Percentiles rank a stretch among this genome's conserved stretches.
These are phyloP conservation scores for Pomatostomus ruficeps DNA, from an alignment of 2,113 vertebrate genomes.

Conservation along the genomic window DNA sequence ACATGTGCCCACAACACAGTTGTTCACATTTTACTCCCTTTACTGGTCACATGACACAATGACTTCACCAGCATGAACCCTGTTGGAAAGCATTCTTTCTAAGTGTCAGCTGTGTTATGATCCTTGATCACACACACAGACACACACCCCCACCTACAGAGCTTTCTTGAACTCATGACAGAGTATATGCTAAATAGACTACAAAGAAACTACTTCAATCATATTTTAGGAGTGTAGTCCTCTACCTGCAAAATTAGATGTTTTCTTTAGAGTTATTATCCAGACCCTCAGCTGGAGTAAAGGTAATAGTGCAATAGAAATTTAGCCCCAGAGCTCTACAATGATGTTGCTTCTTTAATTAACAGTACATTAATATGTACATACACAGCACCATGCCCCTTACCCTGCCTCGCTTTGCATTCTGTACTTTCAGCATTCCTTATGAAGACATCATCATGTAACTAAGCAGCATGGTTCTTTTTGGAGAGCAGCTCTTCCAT, in stretches of 20 bases:
- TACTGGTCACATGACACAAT: neutral
- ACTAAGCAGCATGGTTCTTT: neutral
- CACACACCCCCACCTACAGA: neutral
- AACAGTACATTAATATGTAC: neutral
- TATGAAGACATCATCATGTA: neutral
- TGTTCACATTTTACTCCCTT: neutral
- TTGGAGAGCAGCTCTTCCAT: neutral
- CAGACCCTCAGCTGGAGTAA: neutral
- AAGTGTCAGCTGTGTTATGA: neutral
- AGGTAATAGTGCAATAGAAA: neutral
- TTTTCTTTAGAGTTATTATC: neutral
- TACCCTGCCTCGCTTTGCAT: neutral
- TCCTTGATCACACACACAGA: neutral
- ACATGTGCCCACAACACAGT: neutral
- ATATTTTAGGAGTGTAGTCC: neutral
- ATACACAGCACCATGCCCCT: neutral
- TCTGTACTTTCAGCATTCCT: neutral
- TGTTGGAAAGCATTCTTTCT: neutral
- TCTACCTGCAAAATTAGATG: neutral
- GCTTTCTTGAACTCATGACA: neutral
- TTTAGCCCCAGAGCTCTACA: neutral
- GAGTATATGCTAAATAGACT: neutral
- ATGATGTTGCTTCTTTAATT: neutral
- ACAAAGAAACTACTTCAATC: neutral
- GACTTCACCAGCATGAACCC: neutral